Percentiles rank a stretch among this genome's conserved stretches.
These are phyloP conservation scores for Istiophorus platypterus DNA, from an alignment of 2,113 vertebrate genomes.

Conservation along the genomic window DNA sequence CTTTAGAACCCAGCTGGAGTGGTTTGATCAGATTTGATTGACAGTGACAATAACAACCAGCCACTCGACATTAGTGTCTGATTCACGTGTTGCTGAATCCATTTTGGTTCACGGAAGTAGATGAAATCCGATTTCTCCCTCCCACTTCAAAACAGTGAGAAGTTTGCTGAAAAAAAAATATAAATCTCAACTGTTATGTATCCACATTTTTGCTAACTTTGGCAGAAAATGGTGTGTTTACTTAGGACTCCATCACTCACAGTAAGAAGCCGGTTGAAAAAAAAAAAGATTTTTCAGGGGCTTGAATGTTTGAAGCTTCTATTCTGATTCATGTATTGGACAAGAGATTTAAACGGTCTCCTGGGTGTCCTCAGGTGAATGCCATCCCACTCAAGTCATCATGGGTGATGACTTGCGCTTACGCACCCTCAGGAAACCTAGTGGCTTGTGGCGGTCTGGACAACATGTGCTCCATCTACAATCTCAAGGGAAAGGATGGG, in stretches of 20 bases:
- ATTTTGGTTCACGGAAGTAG: neutral
- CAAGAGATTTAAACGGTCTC: neutral
- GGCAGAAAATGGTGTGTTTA: too few relatives aligned
- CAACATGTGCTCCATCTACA: conserved; percentile 99
- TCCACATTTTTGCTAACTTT: too few relatives aligned
- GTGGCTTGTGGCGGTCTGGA: conserved; percentile 98
- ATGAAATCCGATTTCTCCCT: neutral
- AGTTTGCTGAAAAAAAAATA: too few relatives aligned
- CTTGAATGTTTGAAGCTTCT: neutral
- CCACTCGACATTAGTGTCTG: neutral
- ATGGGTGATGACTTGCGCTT: conserved; percentile 99
- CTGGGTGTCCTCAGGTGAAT: conserved; percentile 86
- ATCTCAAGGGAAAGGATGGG: conserved; percentile 95
- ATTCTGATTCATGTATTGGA: neutral
- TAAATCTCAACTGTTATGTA: too few relatives aligned
- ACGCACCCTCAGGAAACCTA: conserved; percentile 96
- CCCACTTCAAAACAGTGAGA: too few relatives aligned
- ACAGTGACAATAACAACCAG: too few relatives aligned
- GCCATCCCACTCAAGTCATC: conserved; percentile 98
- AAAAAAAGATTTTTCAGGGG: rapidly evolving
- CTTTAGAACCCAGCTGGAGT: too few relatives aligned
- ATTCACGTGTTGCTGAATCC: neutral
- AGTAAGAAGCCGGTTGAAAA: too few relatives aligned
- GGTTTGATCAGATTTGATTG: too few relatives aligned
- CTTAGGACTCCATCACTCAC: neutral